Conservation (phyloP, 2,113 vertebrate genomes). For the Ariopsis seemanni region DNA sequence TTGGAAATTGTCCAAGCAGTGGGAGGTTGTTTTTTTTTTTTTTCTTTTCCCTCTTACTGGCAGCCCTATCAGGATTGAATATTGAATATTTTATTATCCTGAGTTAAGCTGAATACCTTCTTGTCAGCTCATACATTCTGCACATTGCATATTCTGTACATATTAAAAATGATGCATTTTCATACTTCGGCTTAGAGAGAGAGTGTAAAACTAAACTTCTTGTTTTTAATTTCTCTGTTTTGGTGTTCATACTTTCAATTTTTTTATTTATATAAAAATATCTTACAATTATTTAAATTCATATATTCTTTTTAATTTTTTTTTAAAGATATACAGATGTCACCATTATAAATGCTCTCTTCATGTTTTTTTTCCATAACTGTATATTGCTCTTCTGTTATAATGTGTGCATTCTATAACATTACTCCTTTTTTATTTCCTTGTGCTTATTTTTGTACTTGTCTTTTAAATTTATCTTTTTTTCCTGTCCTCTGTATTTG, state of each 20-base stretch:
- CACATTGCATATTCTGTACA: constrained; percentile 31
- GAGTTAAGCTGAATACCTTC: not conserved
- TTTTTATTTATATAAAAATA: not conserved
- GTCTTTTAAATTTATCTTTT: not conserved
- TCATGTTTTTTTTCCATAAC: too few relatives aligned
- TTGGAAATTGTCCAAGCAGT: not conserved
- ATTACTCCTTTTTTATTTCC: not conserved
- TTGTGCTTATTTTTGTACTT: not conserved
- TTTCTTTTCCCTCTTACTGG: too few relatives aligned
- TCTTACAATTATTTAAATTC: not conserved
- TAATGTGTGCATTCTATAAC: not conserved
- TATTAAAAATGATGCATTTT: constrained; percentile 32
- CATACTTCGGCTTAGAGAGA: not conserved
- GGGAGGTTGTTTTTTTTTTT: not conserved
- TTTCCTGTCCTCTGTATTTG: not conserved
- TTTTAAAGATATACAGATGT: not conserved
- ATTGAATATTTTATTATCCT: constrained; percentile 12
- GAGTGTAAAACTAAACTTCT: not conserved
- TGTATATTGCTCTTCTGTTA: not conserved
- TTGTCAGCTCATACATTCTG: constrained; percentile 21
- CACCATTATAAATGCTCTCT: too few relatives aligned
- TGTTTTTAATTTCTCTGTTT: not conserved
- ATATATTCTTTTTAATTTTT: not conserved
- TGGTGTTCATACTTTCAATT: not conserved
- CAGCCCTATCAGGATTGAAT: constrained; percentile 3